Evolutionary conservation across 2,797 vertebrate genomes (phyloP).

Genomic region (Mormyrops boulengeri): DNA sequence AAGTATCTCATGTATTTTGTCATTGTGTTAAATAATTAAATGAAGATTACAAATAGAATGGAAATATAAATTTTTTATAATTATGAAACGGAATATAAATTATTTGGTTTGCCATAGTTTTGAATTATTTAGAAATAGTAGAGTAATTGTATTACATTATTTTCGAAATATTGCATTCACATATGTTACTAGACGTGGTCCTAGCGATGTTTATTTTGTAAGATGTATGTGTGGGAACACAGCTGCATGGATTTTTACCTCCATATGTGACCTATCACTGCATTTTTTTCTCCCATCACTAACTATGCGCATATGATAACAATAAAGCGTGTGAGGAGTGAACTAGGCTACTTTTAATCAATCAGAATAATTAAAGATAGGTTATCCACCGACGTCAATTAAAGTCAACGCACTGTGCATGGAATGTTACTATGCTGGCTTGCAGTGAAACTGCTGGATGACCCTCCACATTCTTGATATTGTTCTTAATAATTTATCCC

Average conservation of each 20-base stretch:
- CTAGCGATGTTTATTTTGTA: not conserved
- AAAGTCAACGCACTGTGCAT: not conserved
- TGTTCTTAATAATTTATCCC: not conserved
- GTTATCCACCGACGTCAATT: not conserved
- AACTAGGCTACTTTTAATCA: not conserved
- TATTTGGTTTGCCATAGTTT: not conserved
- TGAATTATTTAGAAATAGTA: not conserved
- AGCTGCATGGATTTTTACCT: not conserved
- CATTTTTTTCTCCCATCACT: slow-evolving; percentile 32
- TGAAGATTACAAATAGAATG: not conserved
- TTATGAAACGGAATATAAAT: not conserved
- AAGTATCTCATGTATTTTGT: not conserved
- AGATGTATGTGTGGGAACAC: not conserved
- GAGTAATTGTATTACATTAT: not conserved
- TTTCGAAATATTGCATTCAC: not conserved
- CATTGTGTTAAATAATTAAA: not conserved
- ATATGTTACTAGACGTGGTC: not conserved
- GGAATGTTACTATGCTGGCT: not conserved
- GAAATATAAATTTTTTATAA: not conserved
- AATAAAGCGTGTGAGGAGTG: slow-evolving; percentile 37
- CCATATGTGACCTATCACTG: not conserved
- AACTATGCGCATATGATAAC: slow-evolving; percentile 54
- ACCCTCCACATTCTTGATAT: not conserved
- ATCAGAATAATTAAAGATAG: not conserved
- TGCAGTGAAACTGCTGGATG: not conserved